Evolutionary conservation across 2,797 vertebrate species (phyloP).

Genomic region (Okamejei kenojei): DNA sequence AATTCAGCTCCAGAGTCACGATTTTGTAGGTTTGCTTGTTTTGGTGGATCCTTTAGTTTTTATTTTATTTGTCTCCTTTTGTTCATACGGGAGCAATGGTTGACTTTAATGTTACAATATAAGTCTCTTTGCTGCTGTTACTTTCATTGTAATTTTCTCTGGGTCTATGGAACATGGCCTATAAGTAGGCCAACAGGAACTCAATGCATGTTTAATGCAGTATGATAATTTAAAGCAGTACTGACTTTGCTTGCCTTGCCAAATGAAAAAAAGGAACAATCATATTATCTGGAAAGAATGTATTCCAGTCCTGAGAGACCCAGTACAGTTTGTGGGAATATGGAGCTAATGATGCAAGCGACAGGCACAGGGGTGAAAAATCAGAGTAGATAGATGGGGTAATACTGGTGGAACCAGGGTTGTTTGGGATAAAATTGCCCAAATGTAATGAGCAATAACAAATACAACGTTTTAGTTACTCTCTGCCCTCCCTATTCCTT

Average conservation of each 20-base stretch:
- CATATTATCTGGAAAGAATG: not conserved
- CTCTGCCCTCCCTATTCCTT: not conserved
- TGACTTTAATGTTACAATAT: not conserved
- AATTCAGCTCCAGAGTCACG: not conserved
- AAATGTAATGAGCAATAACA: not conserved
- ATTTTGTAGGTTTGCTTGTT: not conserved
- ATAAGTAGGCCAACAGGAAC: not conserved
- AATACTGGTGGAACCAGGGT: not conserved
- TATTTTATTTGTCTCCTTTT: not conserved
- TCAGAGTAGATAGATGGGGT: not conserved
- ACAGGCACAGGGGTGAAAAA: not conserved
- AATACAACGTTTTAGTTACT: not conserved
- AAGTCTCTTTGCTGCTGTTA: not conserved
- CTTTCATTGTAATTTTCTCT: not conserved
- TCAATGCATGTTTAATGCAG: slow-evolving; percentile 14
- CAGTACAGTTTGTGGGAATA: not conserved
- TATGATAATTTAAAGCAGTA: not conserved
- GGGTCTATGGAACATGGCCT: not conserved
- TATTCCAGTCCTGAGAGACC: not conserved
- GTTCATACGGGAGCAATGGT: not conserved
- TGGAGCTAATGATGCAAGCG: not conserved
- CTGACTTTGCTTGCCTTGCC: not conserved
- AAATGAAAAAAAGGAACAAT: not conserved
- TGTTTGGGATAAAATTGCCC: not conserved
- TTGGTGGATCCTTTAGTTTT: not conserved